phyloP scores from a whole-genome alignment of 1,140 invertebrate genomes.

The Cecropterus lyciades region DNA sequence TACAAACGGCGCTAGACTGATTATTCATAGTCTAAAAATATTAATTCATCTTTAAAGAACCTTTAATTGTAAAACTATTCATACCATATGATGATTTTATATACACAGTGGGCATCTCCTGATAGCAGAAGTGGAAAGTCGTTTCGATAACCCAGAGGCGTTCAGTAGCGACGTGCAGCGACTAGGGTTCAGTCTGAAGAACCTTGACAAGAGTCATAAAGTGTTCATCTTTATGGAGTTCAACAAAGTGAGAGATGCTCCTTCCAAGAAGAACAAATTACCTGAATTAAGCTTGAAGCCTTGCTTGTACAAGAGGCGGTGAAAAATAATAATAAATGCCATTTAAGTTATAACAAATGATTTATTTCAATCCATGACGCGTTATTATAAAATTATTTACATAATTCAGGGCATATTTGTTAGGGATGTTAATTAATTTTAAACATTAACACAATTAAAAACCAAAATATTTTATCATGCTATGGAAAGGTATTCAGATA shows the following conservation, averaged over 20 bases:
- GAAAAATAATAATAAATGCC: constrained; percentile 38
- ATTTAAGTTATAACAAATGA: constrained; percentile 1
- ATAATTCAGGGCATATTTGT: too few species aligned
- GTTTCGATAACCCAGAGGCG: constrained; percentile 87
- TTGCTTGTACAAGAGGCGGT: constrained; percentile 94
- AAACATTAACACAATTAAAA: too few species aligned
- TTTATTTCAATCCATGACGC: background rate
- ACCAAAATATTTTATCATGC: too few species aligned
- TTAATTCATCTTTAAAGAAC: too few species aligned
- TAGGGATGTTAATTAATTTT: too few species aligned
- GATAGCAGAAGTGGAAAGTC: constrained; percentile 92
- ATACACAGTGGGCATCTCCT: constrained; percentile 89
- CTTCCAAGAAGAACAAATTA: constrained; percentile 83
- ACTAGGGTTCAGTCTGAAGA: constrained; percentile 89
- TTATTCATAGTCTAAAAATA: too few species aligned
- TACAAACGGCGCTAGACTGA: too few species aligned
- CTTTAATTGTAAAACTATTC: too few species aligned
- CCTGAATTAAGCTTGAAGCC: constrained; percentile 88
- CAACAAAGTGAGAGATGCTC: constrained; percentile 87
- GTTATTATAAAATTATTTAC: too few species aligned
- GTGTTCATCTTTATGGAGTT: constrained; percentile 92
- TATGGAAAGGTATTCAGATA: too few species aligned
- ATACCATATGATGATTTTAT: constrained; percentile 41
- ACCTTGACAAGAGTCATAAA: constrained; percentile 87
- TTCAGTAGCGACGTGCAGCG: constrained; percentile 87